Percentiles rank a stretch among this genome's conserved stretches.
Evolutionary conservation across 2,113 vertebrate species (phyloP).

Genomic region (Prionailurus bengalensis): DNA sequence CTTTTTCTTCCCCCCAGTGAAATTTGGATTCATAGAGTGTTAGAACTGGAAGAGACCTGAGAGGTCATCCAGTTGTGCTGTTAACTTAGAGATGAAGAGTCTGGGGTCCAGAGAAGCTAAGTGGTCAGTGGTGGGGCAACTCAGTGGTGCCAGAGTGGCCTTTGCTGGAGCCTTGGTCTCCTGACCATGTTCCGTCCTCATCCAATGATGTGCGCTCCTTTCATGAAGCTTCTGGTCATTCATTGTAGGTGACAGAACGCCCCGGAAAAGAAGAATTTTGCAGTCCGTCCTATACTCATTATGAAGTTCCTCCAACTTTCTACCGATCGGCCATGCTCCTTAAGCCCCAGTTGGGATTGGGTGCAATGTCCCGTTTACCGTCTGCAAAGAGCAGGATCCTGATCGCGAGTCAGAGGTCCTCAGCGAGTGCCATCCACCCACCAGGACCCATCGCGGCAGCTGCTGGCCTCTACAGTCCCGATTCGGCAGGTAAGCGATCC

Average conservation of each 20-base stretch:
- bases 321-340: conserved; percentile 94
- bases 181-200: background rate
- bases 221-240: conserved; percentile 32
- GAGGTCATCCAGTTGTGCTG: background rate
- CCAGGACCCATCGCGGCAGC: conserved; percentile 88
- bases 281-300: conserved; percentile 86
- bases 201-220: background rate
- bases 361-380: conserved; percentile 93
- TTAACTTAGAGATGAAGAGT: background rate
- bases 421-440: conserved; percentile 88
- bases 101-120: background rate
- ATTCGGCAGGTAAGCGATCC: conserved; percentile 90
- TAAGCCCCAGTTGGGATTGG: conserved; percentile 95
- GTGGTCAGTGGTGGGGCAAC: background rate
- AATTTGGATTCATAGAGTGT: background rate
- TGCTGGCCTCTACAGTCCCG: conserved; percentile 86
- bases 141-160: background rate
- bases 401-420: conserved; percentile 91
- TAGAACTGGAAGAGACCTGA: background rate
- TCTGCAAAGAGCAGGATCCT: conserved; percentile 92
- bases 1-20: background rate
- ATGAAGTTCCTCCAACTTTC: conserved; percentile 89
- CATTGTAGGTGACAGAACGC: conserved; percentile 86
- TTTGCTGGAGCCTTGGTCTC: rapidly evolving
- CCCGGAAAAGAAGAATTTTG: conserved; percentile 90